phyloP scores from a whole-genome alignment of 2,888 invertebrate genomes.

The Platypus cylindrus region DNA sequence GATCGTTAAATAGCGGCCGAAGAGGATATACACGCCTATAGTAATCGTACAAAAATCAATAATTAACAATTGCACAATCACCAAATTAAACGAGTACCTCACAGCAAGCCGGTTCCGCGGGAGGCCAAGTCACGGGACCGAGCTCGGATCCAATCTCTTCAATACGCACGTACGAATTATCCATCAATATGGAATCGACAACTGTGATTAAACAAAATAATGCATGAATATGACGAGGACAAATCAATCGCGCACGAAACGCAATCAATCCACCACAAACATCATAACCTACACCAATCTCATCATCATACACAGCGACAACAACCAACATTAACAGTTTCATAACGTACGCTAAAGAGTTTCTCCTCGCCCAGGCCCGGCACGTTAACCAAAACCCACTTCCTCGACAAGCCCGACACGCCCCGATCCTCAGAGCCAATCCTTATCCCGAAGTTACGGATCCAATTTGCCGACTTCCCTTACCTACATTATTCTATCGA shows the following conservation, averaged over 20 bases:
- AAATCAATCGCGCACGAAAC: no score
- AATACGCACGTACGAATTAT: no score
- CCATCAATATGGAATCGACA: no score
- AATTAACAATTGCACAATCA: no score
- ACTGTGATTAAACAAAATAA: no score
- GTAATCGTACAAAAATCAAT: no score
- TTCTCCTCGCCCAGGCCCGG: conserved; percentile 20
- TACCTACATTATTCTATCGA: conserved; percentile 41
- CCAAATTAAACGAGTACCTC: conserved; percentile 19
- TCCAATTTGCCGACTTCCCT: conserved; percentile 52
- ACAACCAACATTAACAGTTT: no score
- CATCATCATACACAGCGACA: no score
- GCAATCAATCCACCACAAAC: no score
- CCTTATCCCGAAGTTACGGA: conserved; percentile 55
- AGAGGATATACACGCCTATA: conserved; percentile 1
- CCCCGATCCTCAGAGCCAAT: conserved; percentile 61
- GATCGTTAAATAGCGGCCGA: conserved; percentile 19
- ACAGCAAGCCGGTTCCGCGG: conserved; percentile 30
- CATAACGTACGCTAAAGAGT: no score
- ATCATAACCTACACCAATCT: no score
- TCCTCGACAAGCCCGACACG: conserved; percentile 43
- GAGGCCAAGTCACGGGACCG: conserved; percentile 33
- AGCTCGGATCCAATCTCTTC: conserved; percentile 26
- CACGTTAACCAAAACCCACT: conserved; percentile 19
- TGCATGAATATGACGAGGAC: no score